A percentile compares a stretch with the other conserved stretches of the same genome.
These are phyloP conservation scores for Trematocara caparti DNA, from an alignment of 2,797 vertebrate species.

Conservation along the genomic window DNA sequence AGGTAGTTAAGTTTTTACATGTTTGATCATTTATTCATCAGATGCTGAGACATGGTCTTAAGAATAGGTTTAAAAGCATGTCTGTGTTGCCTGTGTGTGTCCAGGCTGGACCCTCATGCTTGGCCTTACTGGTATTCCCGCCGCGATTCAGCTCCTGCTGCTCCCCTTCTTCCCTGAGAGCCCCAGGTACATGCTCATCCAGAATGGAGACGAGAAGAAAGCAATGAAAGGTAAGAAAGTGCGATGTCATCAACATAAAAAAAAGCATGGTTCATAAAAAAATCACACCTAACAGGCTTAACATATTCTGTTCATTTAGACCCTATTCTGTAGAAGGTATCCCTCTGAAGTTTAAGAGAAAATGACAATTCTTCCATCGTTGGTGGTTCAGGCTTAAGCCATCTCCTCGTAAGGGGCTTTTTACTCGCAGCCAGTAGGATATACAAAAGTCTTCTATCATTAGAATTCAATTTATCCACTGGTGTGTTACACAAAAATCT, in stretches of 20 bases:
- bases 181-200: conserved; percentile 89
- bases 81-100: neutral
- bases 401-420: neutral
- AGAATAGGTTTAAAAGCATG: neutral
- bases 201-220: conserved; percentile 75
- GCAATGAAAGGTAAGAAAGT: conserved; percentile 75
- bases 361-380: accelerated
- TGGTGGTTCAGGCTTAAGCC: neutral
- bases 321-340: neutral
- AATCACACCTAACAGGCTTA: neutral
- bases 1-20: conserved; percentile 63
- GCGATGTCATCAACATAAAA: accelerated
- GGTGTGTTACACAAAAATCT: neutral
- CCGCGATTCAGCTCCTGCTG: conserved; percentile 78
- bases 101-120: conserved; percentile 85
- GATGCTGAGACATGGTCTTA: neutral
- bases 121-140: conserved; percentile 86
- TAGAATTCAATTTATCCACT: neutral
- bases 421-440: neutral
- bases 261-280: neutral
- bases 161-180: conserved; percentile 93
- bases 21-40: neutral
- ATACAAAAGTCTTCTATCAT: neutral
- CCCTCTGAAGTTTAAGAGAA: neutral
- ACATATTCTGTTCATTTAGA: accelerated